Evolutionary conservation across 1,140 invertebrate genomes (phyloP), one percentile per base, ranked within the genome.

Genomic region (Schlechtendalia chinensis): DNA sequence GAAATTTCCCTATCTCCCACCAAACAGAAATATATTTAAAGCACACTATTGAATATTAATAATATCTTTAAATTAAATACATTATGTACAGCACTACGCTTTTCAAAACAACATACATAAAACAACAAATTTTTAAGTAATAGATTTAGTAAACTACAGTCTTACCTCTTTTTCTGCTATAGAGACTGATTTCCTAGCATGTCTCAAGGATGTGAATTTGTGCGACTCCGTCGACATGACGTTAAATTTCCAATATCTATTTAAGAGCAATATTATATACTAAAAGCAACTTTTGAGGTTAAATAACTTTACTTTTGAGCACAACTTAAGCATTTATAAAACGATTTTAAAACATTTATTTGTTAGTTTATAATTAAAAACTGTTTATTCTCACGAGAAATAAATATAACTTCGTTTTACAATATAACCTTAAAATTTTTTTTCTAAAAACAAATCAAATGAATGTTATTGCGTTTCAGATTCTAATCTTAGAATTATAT

Each of bases 111-210:
- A 39, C 32, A 8, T 39, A 39, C 32, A 39, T 4, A 39, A 39
- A 39, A 39, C 8, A 39, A 39, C 32, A 8, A 39, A 39, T 39
- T 50, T 50, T 67, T 22, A 67, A 45, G 19, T 47, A 47, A 16
- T 69, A 47, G 24, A 14, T 53, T 29, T 53, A 54, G 8, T 54
- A 72, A 72, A 72, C 24, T 54, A 72, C 22, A 29, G 10, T 47
- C 75, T 79, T 79, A 79, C 75, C 75, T 79, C 75, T 79, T 79
- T 79, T 79, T 79, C 75, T 27, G 58, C 75, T 4, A 79, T 79
- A 79, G 75, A 79, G 24, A 79, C 75, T 50, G 75, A 79, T 79
- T 79, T 79, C 39, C 75, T 79, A 61, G 58, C 75, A 14, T 79
- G 75, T 63, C 75, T 79, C 45, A 79, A 14, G 50, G 75, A 79